Evolutionary conservation across 92 coral and sea anemone species (phyloP).

Genomic region (Parazoanthus atlanticus): DNA sequence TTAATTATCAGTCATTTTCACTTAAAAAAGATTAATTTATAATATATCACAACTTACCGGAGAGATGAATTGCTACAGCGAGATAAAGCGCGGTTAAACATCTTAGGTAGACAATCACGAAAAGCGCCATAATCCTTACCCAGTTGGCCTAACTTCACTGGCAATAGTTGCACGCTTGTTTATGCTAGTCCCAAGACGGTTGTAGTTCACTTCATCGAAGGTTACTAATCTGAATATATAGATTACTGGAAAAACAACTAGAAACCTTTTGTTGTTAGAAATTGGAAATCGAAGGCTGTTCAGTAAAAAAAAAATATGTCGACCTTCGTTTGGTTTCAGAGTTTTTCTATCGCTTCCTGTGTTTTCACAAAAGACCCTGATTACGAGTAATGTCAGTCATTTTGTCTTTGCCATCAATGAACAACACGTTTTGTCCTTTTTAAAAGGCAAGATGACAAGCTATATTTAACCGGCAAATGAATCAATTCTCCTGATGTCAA

Average conservation of each 20-base stretch:
- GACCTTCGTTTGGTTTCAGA: no score
- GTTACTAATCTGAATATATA: background rate
- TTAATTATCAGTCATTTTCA: no score
- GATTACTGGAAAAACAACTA: background rate
- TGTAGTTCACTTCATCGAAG: background rate
- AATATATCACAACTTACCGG: background rate
- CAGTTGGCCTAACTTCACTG: background rate
- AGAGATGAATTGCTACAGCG: background rate
- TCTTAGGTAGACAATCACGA: background rate
- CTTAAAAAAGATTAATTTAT: no score
- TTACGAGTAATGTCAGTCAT: background rate
- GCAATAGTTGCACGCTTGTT: background rate
- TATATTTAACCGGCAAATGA: background rate
- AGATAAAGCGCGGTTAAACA: no score
- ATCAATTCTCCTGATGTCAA: background rate
- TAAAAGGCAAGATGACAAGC: background rate
- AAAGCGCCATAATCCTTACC: background rate
- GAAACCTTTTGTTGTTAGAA: background rate
- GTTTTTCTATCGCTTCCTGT: no score
- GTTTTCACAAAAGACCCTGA: background rate
- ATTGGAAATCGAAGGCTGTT: background rate
- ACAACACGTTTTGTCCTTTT: background rate
- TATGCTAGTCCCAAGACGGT: background rate
- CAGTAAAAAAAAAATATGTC: background rate
- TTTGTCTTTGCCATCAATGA: background rate